Percentiles rank a stretch among this genome's conserved stretches.
Conservation (phyloP, 2,888 invertebrate species). For the Hermaeophaga mercurialis region DNA sequence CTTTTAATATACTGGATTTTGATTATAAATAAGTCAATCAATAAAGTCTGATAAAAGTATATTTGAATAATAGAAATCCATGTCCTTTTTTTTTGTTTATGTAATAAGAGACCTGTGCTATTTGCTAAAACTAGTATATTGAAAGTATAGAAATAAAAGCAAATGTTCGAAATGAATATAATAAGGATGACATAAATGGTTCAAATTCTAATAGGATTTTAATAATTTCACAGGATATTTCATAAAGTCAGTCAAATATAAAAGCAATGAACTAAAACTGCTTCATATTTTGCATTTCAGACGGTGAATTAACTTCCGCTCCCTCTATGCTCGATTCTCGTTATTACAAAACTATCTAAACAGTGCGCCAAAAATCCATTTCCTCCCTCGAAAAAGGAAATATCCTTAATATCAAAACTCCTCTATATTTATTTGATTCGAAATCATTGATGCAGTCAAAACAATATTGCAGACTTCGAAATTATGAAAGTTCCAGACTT, state of each 20-base stretch:
- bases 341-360: slow-evolving; percentile 38
- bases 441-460: slow-evolving; percentile 43
- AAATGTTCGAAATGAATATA: too few species aligned
- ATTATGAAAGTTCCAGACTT: slow-evolving; percentile 42
- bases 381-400: slow-evolving; percentile 38
- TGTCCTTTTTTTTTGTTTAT: too few species aligned
- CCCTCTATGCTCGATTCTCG: slow-evolving; percentile 5
- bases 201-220: neutral
- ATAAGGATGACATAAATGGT: too few species aligned
- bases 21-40: too few species aligned
- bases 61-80: too few species aligned
- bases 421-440: slow-evolving; percentile 41
- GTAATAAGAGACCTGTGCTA: too few species aligned
- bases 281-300: slow-evolving; percentile 3
- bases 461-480: slow-evolving; percentile 43
- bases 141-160: too few species aligned
- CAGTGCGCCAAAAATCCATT: slow-evolving; percentile 37
- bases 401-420: slow-evolving; percentile 37
- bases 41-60: too few species aligned
- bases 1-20: too few species aligned
- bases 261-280: neutral
- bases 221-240: neutral
- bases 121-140: too few species aligned
- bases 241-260: neutral
- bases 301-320: slow-evolving; percentile 5